phyloP scores from a whole-genome alignment of 2,888 invertebrate genomes.

The Himalopsyche kuldschensis region DNA sequence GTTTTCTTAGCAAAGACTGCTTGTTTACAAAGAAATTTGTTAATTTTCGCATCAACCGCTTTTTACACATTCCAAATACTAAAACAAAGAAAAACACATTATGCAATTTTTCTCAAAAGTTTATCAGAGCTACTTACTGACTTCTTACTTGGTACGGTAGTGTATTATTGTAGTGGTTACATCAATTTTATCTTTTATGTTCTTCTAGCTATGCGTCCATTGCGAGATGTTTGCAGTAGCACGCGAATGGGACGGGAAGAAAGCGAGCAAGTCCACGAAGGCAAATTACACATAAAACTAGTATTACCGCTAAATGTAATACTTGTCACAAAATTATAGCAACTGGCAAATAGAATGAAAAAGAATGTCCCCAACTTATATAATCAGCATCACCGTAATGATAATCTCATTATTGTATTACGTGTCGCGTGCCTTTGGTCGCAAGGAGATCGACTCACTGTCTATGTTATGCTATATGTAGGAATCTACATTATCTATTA shows the following conservation, averaged over 20 bases:
- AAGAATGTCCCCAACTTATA: background rate
- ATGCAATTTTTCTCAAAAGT: no score
- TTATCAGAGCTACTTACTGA: no score
- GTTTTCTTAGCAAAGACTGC: no score
- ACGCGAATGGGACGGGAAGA: background rate
- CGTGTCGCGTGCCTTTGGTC: background rate
- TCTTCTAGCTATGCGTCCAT: background rate
- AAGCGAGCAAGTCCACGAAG: background rate
- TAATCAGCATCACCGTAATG: background rate
- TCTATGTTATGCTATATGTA: background rate
- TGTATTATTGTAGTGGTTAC: background rate
- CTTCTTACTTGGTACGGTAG: no score
- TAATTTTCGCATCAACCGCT: no score
- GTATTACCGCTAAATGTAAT: background rate
- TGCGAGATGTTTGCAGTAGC: background rate
- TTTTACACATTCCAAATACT: no score
- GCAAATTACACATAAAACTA: background rate
- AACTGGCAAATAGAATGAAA: background rate
- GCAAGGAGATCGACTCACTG: background rate
- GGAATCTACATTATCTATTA: background rate
- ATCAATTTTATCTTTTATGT: background rate
- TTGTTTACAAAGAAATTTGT: no score
- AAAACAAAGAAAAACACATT: no score
- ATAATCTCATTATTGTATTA: background rate
- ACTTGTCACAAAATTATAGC: background rate